Evolutionary conservation across 2,113 vertebrate species (phyloP), one percentile per base, ranked within the genome.

Genomic region (Heliornis fulica): DNA sequence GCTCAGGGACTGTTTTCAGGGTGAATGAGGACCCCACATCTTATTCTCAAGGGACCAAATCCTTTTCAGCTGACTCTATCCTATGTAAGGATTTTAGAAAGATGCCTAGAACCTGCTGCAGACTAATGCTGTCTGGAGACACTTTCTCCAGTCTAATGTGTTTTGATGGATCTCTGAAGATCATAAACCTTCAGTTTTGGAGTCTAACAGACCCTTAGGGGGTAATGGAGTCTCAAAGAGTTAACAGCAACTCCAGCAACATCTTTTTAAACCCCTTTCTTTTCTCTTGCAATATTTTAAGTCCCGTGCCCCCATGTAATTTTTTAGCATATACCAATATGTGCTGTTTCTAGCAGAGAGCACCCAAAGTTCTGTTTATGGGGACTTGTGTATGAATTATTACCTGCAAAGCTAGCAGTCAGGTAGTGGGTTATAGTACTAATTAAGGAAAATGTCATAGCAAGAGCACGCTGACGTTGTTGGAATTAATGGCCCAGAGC

Each of bases 401-500:
- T 89, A 94, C 68, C 64, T 83, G 90, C 45, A 32, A 95, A 92
- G 92, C 83, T 94, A 89, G 93, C 86, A 95, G 93, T 96, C 94
- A 96, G 72, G 83, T 88, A 85, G 92, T 94, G 50, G 91, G 81
- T 93, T 96, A 77, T 93, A 93, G 90, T 74, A 83, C 83, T 97
- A 97, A 97, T 97, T 94, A 96, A 95, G 63, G 94, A 51, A 95
- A 97, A 97, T 97, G 96, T 96, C 95, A 97, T 48, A 92, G 95
- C 97, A 97, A 95, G 96, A 97, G 93, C 95, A 90, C 23, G 61
- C 93, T 97, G 96, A 97, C 93, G 81, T 94, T 95, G 93, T 94
- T 93, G 75, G 91, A 96, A 97, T 98, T 97, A 97, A 98, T 98
- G 97, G 95, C 65, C 95, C 95, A 94, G 68, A 93, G 93, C 95